These are phyloP conservation scores for Wiebesia pumilae DNA, from an alignment of 1,140 invertebrate species.

Conservation along the genomic window DNA sequence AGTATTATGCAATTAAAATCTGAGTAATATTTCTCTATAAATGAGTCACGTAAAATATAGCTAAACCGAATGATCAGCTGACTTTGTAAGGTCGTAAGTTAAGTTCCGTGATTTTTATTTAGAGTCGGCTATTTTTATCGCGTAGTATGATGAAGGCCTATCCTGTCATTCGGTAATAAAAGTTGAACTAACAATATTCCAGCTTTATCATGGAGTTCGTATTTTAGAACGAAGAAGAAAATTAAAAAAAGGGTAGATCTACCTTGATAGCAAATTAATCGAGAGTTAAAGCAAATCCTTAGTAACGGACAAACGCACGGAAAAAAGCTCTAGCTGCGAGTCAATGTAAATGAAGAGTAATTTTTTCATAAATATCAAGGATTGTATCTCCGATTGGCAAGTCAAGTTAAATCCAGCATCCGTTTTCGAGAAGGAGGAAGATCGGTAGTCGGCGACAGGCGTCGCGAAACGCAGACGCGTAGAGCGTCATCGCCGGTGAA, in stretches of 20 bases:
- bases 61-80: not conserved
- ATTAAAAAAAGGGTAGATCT: not conserved
- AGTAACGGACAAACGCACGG: too few relatives aligned
- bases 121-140: constrained; percentile 5
- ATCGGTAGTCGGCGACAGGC: too few relatives aligned
- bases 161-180: not conserved
- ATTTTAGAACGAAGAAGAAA: not conserved
- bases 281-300: too few relatives aligned
- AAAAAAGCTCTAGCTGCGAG: too few relatives aligned
- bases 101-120: constrained; percentile 27
- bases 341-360: too few relatives aligned
- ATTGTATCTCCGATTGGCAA: too few relatives aligned
- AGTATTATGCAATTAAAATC: not conserved
- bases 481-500: too few relatives aligned
- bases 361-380: too few relatives aligned
- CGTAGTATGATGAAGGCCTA: not conserved
- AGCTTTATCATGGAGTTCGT: not conserved
- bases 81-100: constrained; percentile 10
- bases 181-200: not conserved
- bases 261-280: not conserved
- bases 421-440: too few relatives aligned
- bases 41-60: not conserved
- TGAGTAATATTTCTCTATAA: not conserved
- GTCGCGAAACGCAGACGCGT: too few relatives aligned
- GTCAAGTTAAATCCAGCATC: too few relatives aligned